phyloP scores from a whole-genome alignment of 2,888 invertebrate species.

The Coleophora flavipennella region DNA sequence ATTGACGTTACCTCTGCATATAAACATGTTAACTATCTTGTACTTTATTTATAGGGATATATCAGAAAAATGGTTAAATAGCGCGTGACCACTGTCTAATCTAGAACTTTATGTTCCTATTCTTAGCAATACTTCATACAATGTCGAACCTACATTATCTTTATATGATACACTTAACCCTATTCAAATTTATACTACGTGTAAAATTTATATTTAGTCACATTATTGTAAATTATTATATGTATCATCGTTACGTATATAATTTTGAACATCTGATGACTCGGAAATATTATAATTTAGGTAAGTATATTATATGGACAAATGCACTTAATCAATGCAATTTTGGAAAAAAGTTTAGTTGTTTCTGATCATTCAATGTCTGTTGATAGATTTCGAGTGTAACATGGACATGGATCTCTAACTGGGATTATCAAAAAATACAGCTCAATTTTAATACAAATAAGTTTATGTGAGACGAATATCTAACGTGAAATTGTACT shows the following conservation, averaged over 20 bases:
- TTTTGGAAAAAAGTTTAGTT: slow-evolving; percentile 32
- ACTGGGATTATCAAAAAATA: slow-evolving; percentile 62
- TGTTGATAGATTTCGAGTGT: slow-evolving; percentile 28
- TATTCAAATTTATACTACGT: slow-evolving; percentile 66
- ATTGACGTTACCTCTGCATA: too few species aligned
- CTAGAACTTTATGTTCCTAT: slow-evolving; percentile 38
- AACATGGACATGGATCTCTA: slow-evolving; percentile 52
- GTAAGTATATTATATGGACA: slow-evolving; percentile 27
- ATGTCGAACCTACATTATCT: slow-evolving; percentile 61
- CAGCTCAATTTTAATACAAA: slow-evolving; percentile 46
- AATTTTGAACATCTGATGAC: slow-evolving; percentile 71
- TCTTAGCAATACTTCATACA: slow-evolving; percentile 64
- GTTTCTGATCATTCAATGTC: slow-evolving; percentile 34
- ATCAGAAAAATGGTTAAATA: slow-evolving; percentile 16
- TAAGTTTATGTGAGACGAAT: slow-evolving; percentile 44
- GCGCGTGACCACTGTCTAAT: slow-evolving; percentile 32
- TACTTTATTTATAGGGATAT: slow-evolving; percentile 1
- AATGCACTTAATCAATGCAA: slow-evolving; percentile 24
- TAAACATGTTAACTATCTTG: slow-evolving; percentile 3
- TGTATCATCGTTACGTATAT: slow-evolving; percentile 72
- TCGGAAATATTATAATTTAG: slow-evolving; percentile 29
- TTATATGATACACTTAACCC: slow-evolving; percentile 67
- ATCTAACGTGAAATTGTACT: slow-evolving; percentile 66
- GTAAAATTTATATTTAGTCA: slow-evolving; percentile 70
- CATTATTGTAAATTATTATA: slow-evolving; percentile 68